A percentile compares a stretch with the other conserved stretches of the same genome.
Evolutionary conservation across 2,888 invertebrate species (phyloP).

Genomic region (Alentia gelatinosa): DNA sequence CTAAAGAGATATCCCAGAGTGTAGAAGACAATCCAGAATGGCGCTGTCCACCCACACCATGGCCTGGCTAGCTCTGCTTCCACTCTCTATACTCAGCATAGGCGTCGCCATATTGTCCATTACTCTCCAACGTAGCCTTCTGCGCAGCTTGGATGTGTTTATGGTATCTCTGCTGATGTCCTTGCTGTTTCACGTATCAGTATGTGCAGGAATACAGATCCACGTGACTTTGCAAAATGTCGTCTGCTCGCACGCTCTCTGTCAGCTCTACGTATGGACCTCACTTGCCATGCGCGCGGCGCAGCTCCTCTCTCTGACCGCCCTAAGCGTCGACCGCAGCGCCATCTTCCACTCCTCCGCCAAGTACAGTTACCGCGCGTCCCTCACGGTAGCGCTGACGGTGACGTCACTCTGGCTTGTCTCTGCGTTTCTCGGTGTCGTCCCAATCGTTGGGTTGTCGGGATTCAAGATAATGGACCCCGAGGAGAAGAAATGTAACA

Average conservation of each 20-base stretch:
- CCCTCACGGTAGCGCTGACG: background rate
- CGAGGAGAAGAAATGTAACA: background rate
- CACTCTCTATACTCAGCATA: slow-evolving; percentile 7
- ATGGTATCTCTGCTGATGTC: background rate
- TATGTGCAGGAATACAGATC: background rate
- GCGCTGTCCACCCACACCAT: background rate
- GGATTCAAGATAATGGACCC: background rate
- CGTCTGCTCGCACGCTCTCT: background rate
- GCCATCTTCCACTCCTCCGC: background rate
- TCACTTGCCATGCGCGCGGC: background rate
- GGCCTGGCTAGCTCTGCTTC: background rate
- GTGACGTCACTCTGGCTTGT: background rate
- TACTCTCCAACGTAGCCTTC: background rate
- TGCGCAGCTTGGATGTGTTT: background rate
- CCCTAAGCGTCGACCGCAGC: background rate
- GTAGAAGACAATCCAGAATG: background rate
- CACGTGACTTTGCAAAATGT: background rate
- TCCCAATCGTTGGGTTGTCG: background rate
- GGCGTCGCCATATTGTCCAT: background rate
- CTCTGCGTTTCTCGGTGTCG: background rate
- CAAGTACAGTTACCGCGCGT: background rate
- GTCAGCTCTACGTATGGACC: background rate
- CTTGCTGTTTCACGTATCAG: background rate
- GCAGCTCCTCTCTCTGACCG: background rate
- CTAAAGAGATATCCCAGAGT: background rate